These are phyloP conservation scores for Drosophila asahinai DNA, from an alignment of 1,140 invertebrate genomes.

Conservation along the genomic window DNA sequence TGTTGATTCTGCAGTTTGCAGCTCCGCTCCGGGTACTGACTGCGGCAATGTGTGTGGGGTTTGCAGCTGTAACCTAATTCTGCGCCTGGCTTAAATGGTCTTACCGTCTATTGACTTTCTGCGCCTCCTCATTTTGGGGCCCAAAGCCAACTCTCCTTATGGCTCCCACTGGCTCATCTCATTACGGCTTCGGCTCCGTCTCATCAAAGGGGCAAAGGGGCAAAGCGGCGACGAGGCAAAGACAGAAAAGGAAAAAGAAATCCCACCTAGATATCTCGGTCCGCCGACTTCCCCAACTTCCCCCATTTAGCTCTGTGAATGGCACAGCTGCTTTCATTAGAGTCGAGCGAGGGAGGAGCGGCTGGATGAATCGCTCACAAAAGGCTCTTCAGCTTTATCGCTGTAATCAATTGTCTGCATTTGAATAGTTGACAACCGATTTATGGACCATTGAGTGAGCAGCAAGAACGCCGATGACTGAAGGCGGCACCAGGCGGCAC, in stretches of 20 bases:
- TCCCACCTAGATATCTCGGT: slow-evolving; percentile 41
- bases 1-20: slow-evolving; percentile 72
- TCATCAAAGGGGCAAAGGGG: slow-evolving; percentile 37
- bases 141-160: slow-evolving; percentile 24
- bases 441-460: slow-evolving; percentile 81
- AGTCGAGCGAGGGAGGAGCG: slow-evolving; percentile 41
- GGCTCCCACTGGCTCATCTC: slow-evolving; percentile 35
- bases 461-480: slow-evolving; percentile 53
- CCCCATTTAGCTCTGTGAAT: slow-evolving; percentile 41
- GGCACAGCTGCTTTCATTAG: slow-evolving; percentile 76
- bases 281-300: slow-evolving; percentile 6
- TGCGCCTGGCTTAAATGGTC: slow-evolving; percentile 70
- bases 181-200: slow-evolving; percentile 31
- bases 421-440: slow-evolving; percentile 84
- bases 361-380: slow-evolving; percentile 57
- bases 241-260: slow-evolving; percentile 26
- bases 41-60: slow-evolving; percentile 56
- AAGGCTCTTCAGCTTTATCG: slow-evolving; percentile 82
- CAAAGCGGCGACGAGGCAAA: background rate
- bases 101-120: slow-evolving; percentile 77
- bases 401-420: slow-evolving; percentile 84
- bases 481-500: slow-evolving; percentile 9
- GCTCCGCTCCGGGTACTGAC: slow-evolving; percentile 25
- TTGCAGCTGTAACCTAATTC: slow-evolving; percentile 71
- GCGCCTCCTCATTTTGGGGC: slow-evolving; percentile 51